These are phyloP conservation scores for Cossypha polioptera DNA, from an alignment of 2,797 vertebrate species.

Conservation along the genomic window DNA sequence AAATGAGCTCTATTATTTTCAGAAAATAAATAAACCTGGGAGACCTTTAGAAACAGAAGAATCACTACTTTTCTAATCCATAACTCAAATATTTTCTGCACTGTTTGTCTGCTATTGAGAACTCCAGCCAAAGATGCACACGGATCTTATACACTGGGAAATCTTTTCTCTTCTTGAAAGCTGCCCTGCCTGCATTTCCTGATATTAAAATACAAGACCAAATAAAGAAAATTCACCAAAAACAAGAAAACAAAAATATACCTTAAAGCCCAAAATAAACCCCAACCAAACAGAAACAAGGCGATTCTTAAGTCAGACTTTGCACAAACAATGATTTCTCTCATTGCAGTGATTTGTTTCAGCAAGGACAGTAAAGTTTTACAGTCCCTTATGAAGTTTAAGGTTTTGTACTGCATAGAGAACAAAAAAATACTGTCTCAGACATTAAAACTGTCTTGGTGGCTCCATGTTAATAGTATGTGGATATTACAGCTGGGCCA, in stretches of 20 bases:
- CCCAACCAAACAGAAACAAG: neutral
- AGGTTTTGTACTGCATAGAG: neutral
- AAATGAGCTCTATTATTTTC: conserved; percentile 35
- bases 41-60: neutral
- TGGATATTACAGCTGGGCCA: neutral
- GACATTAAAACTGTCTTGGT: neutral
- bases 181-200: neutral
- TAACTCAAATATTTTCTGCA: conserved; percentile 1
- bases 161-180: neutral
- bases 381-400: neutral
- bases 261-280: neutral
- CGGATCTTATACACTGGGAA: neutral
- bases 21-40: neutral
- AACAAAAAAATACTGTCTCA: neutral
- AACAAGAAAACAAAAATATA: neutral
- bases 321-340: neutral
- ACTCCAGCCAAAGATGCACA: neutral
- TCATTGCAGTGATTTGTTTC: neutral
- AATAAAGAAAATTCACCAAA: neutral
- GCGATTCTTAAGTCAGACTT: neutral
- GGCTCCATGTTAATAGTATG: neutral
- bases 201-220: neutral
- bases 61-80: neutral
- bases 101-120: neutral
- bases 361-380: neutral